Conservation (phyloP, 2,888 invertebrate species). For the Piscicola geometra region DNA sequence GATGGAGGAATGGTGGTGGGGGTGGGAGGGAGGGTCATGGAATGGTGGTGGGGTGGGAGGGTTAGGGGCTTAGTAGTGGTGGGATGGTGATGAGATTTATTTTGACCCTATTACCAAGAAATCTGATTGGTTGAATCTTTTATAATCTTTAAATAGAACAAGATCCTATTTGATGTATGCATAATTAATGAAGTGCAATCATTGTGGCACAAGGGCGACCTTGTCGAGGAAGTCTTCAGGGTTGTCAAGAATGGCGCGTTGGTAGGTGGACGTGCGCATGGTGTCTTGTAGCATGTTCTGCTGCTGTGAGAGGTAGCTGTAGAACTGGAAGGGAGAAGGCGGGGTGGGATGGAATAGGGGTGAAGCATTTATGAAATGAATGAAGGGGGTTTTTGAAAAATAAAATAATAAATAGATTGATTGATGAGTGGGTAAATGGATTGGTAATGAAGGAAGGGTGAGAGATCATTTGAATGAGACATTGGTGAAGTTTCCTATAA, state of each 20-base stretch:
- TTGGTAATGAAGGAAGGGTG: background rate
- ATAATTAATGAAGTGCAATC: too few species aligned
- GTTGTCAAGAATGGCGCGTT: conserved; percentile 89
- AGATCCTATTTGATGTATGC: too few species aligned
- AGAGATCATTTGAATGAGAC: too few species aligned
- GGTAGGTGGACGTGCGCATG: conserved; percentile 94
- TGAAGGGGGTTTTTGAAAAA: too few species aligned
- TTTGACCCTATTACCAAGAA: too few species aligned
- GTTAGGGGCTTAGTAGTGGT: background rate
- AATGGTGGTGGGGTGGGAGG: background rate
- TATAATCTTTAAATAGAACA: too few species aligned
- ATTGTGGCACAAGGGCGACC: conserved; percentile 47
- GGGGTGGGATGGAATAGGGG: too few species aligned
- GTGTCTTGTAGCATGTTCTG: conserved; percentile 99
- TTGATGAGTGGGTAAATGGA: background rate
- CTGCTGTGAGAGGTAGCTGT: conserved; percentile 96
- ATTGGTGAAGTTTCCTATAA: too few species aligned
- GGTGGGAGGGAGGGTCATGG: background rate
- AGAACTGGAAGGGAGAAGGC: conserved; percentile 70
- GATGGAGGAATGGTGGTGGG: background rate
- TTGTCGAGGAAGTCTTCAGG: conserved; percentile 76
- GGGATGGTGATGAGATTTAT: too few species aligned
- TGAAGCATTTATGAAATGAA: too few species aligned
- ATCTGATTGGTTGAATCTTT: too few species aligned
- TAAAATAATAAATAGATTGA: too few species aligned